These are phyloP conservation scores for Nudaria mundana DNA, from an alignment of 2,888 invertebrate genomes.

Conservation along the genomic window DNA sequence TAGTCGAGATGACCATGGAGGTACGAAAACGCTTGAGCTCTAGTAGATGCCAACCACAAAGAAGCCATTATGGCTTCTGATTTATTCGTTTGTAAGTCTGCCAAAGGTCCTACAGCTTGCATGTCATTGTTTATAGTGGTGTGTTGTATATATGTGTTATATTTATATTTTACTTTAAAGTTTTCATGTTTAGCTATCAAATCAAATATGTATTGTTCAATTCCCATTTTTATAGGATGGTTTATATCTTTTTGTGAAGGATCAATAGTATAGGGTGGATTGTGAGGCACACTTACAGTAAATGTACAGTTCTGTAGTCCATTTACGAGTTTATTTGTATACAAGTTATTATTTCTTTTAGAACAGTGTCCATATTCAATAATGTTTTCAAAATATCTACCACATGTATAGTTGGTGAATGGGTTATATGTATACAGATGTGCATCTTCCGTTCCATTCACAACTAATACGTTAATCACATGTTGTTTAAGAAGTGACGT, in stretches of 20 bases:
- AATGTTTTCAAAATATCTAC: slow-evolving; percentile 41
- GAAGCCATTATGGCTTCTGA: slow-evolving; percentile 17
- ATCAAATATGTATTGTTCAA: slow-evolving; percentile 15
- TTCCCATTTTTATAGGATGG: slow-evolving; percentile 1
- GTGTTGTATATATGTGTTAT: background rate
- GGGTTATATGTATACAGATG: slow-evolving; percentile 52
- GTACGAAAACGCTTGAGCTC: slow-evolving; percentile 11
- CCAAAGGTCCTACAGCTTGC: slow-evolving; percentile 11
- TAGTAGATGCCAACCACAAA: background rate
- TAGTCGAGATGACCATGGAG: slow-evolving; percentile 15
- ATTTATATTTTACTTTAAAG: slow-evolving; percentile 9
- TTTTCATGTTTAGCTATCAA: slow-evolving; percentile 12
- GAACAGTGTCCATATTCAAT: slow-evolving; percentile 45
- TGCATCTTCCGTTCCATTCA: slow-evolving; percentile 35
- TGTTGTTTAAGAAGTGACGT: slow-evolving; percentile 35
- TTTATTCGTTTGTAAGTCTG: slow-evolving; percentile 10
- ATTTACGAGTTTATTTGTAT: slow-evolving; percentile 35
- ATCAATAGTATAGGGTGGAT: slow-evolving; percentile 45
- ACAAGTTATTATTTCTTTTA: slow-evolving; percentile 23
- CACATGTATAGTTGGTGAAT: slow-evolving; percentile 51
- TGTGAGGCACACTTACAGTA: slow-evolving; percentile 34
- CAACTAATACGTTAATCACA: slow-evolving; percentile 39
- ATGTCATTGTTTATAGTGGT: slow-evolving; percentile 9
- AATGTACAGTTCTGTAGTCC: slow-evolving; percentile 47
- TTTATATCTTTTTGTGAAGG: slow-evolving; percentile 8